Conservation (phyloP, 2,888 invertebrate species). For the Shargacucullia verbasci region DNA sequence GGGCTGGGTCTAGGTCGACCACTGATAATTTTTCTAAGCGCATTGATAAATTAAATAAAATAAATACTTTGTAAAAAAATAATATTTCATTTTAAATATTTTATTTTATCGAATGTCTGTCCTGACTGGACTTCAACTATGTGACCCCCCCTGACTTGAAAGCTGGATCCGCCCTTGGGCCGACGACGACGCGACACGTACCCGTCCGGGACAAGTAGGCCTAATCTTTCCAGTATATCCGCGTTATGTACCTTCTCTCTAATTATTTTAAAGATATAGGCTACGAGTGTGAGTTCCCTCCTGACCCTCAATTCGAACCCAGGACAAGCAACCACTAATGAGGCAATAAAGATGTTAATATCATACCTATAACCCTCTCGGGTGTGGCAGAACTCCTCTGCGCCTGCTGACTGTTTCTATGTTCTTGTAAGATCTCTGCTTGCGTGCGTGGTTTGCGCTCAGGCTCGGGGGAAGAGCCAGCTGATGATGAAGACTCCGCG, state of each 20-base stretch:
- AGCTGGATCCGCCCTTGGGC: not conserved
- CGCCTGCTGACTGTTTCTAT: constrained; percentile 63
- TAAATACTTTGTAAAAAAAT: too few relatives aligned
- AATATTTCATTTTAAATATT: too few relatives aligned
- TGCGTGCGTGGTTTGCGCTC: constrained; percentile 76
- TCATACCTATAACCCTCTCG: constrained; percentile 65
- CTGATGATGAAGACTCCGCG: constrained; percentile 82
- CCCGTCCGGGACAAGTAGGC: not conserved
- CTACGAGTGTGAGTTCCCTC: too few relatives aligned
- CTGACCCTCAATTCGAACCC: constrained; percentile 1
- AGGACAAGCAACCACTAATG: too few relatives aligned
- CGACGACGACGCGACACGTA: not conserved
- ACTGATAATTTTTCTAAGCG: too few relatives aligned
- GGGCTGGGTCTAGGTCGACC: too few relatives aligned
- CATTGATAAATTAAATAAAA: too few relatives aligned
- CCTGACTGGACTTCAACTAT: too few relatives aligned
- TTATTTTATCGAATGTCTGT: too few relatives aligned
- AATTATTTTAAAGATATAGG: constrained; percentile 6
- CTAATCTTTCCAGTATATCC: constrained; percentile 1
- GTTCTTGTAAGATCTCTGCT: constrained; percentile 83
- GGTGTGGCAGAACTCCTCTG: constrained; percentile 58
- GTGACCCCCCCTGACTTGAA: too few relatives aligned
- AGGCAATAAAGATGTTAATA: too few relatives aligned
- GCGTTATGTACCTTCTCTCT: not conserved
- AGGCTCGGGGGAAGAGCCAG: constrained; percentile 76